Evolutionary conservation across 2,113 vertebrate genomes (phyloP), one percentile per base, ranked within the genome.

Genomic region (Salvator merianae): DNA sequence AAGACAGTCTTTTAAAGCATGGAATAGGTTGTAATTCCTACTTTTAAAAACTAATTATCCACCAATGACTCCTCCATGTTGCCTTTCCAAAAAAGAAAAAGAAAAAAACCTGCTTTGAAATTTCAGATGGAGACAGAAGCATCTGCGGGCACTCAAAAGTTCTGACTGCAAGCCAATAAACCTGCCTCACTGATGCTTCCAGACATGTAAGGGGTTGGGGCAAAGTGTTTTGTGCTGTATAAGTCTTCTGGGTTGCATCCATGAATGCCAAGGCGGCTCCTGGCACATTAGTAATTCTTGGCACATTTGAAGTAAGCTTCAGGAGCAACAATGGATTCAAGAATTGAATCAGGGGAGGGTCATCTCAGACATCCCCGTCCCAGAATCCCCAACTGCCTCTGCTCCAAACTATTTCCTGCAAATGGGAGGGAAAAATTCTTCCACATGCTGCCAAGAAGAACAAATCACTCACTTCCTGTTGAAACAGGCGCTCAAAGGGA

Each of bases 301-400:
- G 66, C 28, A 32, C 69, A 43, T 38, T 28, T 3, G 18, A 55
- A 24, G 69, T 24, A 65, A 66, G 63, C 38, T 10, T 2, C n/a
- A 18, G 3, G 34, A 53, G 13, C 4, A 63, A 66, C 69, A 65
- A 53, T 73, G 32, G 34, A 1, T 24, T 75, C 2, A 1, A 32
- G 63, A 3, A 8, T 78, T 82, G 84, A 0, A 18, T 50, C 55
- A 59, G 55, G 70, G 14, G 26, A 47, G n/a, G 53, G 18, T 73
- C 32, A 12, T 24, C 47, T 8, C 6, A 0, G 0, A 5, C 0
- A 32, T 1, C 3, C 34, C 72, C 7, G 24, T n/a, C 69, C 55
- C 43, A 16, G 12, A 22, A 3, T 24, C 10, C 28, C 40, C 3
- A 18, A 7, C 2, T 36, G 5, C 24, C 7, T 59, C 32, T 7